These are phyloP conservation scores for Ammodytes dubius DNA, from an alignment of 2,113 vertebrate genomes.

Conservation along the genomic window DNA sequence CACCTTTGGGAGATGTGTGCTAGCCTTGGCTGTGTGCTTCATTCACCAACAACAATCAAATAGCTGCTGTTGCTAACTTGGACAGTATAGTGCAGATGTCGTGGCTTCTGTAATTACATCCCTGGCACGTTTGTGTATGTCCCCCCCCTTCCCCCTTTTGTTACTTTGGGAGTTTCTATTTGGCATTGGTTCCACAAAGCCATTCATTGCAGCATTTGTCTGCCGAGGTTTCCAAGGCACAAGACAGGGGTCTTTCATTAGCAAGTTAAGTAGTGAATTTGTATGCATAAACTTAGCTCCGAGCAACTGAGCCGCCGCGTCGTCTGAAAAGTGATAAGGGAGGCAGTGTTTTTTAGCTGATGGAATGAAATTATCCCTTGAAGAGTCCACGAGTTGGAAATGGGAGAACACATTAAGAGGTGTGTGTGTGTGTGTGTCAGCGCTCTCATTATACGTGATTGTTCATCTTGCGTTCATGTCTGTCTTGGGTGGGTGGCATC, in stretches of 20 bases:
- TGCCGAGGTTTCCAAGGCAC: conserved; percentile 40
- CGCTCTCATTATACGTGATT: background rate
- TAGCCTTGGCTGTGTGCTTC: conserved; percentile 13
- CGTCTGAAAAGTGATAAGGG: conserved; percentile 53
- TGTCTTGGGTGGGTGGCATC: conserved; percentile 1
- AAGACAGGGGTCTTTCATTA: conserved; percentile 52
- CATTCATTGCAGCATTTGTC: conserved; percentile 39
- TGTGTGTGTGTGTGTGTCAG: background rate
- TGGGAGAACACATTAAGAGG: background rate
- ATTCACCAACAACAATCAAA: conserved; percentile 1
- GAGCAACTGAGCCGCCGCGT: conserved; percentile 32
- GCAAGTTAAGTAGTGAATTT: conserved; percentile 64
- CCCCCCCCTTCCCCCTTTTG: conserved; percentile 11
- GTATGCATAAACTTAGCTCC: conserved; percentile 60
- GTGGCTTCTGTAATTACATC: conserved; percentile 51
- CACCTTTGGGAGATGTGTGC: conserved; percentile 10
- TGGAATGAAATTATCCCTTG: conserved; percentile 53
- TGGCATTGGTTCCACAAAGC: conserved; percentile 10
- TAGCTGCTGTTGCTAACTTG: background rate
- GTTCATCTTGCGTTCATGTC: conserved; percentile 8
- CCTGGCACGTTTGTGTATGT: conserved; percentile 31
- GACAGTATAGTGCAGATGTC: conserved; percentile 33
- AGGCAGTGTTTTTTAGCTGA: conserved; percentile 55
- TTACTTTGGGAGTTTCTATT: conserved; percentile 26
- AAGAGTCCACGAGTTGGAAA: conserved; percentile 26